Base-by-base conservation (phyloP, 2,888 invertebrate species). In the Drosophila fungiperda region DNA sequence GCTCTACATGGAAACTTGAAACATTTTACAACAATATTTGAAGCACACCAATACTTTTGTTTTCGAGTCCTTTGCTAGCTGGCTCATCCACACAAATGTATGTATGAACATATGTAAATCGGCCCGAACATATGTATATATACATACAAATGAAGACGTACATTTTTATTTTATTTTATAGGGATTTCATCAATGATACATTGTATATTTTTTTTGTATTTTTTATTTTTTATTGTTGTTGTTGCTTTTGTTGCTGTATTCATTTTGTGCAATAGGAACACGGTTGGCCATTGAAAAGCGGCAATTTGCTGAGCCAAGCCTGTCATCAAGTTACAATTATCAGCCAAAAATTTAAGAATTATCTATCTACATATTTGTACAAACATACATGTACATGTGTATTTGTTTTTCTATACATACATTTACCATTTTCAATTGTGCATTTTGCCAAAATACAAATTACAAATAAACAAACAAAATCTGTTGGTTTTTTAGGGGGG, bases 251-350 rank as follows among this genome's bases (percentile, higher is more conserved):
- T 36, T 58, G 36, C 9, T 64, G 63, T 26, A 58, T 55, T 20
- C 15, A 35, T 32, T 52, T 70, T 70, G 71, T 71, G 71, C 72
- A 49, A 8, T 71, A 71, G 71, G 71, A 71, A 71, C 71, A 71
- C 71, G 72, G 35, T 71, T 63, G 70, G 61, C 59, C 69, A 38
- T 50, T 52, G 40, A 36, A 54, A 53, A 67, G 64, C 64, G 38
- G 50, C 53, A 57, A 60, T 60, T 60, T 61, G 55, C 57, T 29
- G 61, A 55, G 55, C 57, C 62, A 71, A 71, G 70, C 71, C 64
- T 54, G 57, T 53, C 36, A 35, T 53, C 42, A 29, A 38, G 36
- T 71, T 72, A 64, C 36, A 60, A 45, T 49, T 57, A 59, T 54
- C 38, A 62, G 62, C 68, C 54, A 74, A 59, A 54, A 32, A 54